A percentile compares a stretch with the other conserved stretches of the same genome.
These are phyloP conservation scores for Griposia aprilina DNA, from an alignment of 2,888 invertebrate genomes.

Conservation along the genomic window DNA sequence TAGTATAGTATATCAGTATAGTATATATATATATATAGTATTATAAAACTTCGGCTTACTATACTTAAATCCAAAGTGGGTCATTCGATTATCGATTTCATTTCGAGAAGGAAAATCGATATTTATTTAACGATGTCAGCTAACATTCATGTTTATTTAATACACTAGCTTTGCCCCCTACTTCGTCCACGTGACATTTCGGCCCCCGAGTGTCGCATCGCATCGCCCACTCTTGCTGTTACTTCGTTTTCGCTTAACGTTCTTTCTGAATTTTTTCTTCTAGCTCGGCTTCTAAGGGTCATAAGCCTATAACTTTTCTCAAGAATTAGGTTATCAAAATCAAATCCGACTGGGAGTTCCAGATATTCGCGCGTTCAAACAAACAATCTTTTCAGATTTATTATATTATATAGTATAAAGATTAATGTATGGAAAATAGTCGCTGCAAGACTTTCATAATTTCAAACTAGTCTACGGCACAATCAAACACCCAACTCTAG, in stretches of 20 bases:
- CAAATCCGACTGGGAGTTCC: neutral
- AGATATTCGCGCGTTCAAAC: no score
- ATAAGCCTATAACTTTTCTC: no score
- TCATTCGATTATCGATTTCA: neutral
- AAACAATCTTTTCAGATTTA: no score
- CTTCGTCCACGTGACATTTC: neutral
- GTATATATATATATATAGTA: no score
- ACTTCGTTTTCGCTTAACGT: no score
- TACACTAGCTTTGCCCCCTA: neutral
- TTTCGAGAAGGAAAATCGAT: neutral
- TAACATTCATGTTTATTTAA: neutral
- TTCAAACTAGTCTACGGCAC: neutral
- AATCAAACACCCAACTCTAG: slow-evolving; percentile 5
- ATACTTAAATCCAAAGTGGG: neutral
- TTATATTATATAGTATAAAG: neutral
- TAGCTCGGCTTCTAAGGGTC: no score
- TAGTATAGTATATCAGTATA: no score
- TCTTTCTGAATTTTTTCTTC: no score
- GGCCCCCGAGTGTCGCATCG: no score
- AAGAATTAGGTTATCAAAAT: neutral
- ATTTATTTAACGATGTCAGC: neutral
- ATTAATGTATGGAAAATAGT: neutral
- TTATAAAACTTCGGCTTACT: neutral
- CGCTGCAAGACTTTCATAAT: neutral
- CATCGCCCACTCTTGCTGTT: no score